phyloP scores from a whole-genome alignment of 2,113 vertebrate genomes.

The Rana temporaria region DNA sequence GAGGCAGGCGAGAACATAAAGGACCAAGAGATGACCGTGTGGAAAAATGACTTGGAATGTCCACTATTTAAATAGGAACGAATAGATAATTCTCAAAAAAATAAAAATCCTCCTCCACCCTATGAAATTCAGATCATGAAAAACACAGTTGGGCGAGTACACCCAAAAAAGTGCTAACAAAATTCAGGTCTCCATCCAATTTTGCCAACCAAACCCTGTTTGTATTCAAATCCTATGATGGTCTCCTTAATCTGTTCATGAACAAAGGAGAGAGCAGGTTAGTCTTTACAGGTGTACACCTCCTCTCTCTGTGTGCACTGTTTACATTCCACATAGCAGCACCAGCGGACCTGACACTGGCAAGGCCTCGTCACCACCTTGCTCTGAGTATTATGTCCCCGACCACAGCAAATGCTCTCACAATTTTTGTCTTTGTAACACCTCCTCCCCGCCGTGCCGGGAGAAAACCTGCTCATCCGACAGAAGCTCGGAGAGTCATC shows the following conservation, averaged over 20 bases:
- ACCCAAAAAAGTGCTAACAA: conserved; percentile 72
- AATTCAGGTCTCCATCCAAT: conserved; percentile 62
- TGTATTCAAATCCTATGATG: conserved; percentile 60
- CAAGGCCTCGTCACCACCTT: conserved; percentile 92
- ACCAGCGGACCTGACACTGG: conserved; percentile 98
- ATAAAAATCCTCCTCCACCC: conserved; percentile 59
- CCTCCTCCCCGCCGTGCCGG: conserved; percentile 88
- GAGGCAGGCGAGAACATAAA: background rate
- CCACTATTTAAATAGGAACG: conserved; percentile 26
- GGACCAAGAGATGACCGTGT: conserved; percentile 8
- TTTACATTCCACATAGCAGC: conserved; percentile 98
- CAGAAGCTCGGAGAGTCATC: conserved; percentile 98
- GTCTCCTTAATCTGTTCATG: conserved; percentile 8
- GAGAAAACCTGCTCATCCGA: conserved; percentile 87
- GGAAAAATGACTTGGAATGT: conserved; percentile 32
- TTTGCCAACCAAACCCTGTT: conserved; percentile 69
- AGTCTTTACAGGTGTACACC: conserved; percentile 97
- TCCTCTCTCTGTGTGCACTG: conserved; percentile 97
- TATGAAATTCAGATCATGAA: conserved; percentile 60
- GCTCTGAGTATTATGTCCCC: conserved; percentile 97
- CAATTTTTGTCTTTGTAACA: conserved; percentile 99
- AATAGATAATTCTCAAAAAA: background rate
- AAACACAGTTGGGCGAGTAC: conserved; percentile 66
- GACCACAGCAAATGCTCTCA: conserved; percentile 95
- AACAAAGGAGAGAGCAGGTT: conserved; percentile 28